A percentile compares a stretch with the other conserved stretches of the same genome.
These are phyloP conservation scores for Caenorhabditis panamensis DNA, from an alignment of 2,888 invertebrate species.

Conservation along the genomic window DNA sequence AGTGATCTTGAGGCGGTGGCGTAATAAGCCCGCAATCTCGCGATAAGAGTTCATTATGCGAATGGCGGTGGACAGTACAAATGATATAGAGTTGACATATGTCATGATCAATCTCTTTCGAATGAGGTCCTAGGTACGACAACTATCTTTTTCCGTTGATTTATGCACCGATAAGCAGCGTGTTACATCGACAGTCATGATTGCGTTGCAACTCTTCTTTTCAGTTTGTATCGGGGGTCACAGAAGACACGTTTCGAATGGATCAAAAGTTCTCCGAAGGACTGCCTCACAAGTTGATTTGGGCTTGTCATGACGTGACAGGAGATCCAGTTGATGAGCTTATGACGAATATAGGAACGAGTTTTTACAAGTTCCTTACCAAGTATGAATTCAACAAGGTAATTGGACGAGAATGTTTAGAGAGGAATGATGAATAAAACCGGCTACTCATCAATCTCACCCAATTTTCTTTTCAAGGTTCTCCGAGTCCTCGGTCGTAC, in stretches of 20 bases:
- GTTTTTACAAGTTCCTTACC: conserved; percentile 72
- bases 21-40: conserved; percentile 38
- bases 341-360: conserved; percentile 66
- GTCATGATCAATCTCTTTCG: conserved; percentile 49
- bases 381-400: conserved; percentile 78
- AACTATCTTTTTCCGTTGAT: conserved; percentile 31
- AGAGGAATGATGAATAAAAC: neutral
- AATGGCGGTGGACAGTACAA: conserved; percentile 9
- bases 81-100: conserved; percentile 38
- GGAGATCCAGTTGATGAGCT: conserved; percentile 66
- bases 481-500: conserved; percentile 79
- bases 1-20: conserved; percentile 33
- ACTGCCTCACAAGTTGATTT: conserved; percentile 71
- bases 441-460: conserved; percentile 17
- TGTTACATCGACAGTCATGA: conserved; percentile 28
- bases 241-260: conserved; percentile 67
- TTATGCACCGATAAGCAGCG: conserved; percentile 34
- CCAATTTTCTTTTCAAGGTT: conserved; percentile 58
- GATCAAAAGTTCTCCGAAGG: conserved; percentile 72
- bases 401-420: neutral
- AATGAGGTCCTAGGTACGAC: conserved; percentile 25
- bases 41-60: conserved; percentile 27
- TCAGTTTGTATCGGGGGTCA: conserved; percentile 73
- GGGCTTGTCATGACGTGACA: conserved; percentile 77
- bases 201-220: conserved; percentile 16